Conservation (phyloP, 2,113 vertebrate species). For the Hylia prasina region DNA sequence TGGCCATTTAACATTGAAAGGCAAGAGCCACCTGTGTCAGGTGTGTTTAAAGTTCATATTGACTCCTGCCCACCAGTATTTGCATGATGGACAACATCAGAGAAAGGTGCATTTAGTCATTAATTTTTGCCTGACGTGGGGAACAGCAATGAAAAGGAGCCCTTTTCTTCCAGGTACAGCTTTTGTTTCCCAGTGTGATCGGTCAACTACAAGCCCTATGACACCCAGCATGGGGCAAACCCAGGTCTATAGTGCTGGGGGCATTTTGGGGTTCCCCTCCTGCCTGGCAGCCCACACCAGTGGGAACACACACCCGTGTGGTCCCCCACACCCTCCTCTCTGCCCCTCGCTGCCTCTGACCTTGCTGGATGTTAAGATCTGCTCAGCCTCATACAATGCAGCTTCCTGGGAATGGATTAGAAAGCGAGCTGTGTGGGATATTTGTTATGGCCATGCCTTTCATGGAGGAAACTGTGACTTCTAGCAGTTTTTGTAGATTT, state of each 20-base stretch:
- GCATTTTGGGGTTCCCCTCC: background rate
- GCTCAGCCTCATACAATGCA: background rate
- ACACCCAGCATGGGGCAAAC: background rate
- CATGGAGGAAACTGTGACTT: constrained; percentile 40
- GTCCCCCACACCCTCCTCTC: background rate
- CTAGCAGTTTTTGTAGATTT: constrained; percentile 29
- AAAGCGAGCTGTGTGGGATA: constrained; percentile 25
- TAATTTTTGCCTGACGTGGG: constrained; percentile 51
- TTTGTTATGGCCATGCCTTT: constrained; percentile 48
- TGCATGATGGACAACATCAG: constrained; percentile 44
- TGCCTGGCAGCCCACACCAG: background rate
- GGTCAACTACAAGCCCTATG: constrained; percentile 3
- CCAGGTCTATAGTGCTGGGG: background rate
- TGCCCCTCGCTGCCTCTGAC: background rate
- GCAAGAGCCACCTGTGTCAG: constrained; percentile 63
- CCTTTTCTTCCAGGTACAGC: constrained; percentile 19
- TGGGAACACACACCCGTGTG: fast-evolving
- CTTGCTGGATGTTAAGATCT: background rate
- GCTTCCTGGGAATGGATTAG: constrained; percentile 39
- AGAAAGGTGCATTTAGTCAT: constrained; percentile 43
- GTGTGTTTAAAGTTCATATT: constrained; percentile 71
- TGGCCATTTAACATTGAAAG: constrained; percentile 58
- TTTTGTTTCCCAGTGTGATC: constrained; percentile 63
- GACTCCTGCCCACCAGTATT: constrained; percentile 50
- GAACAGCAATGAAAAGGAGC: constrained; percentile 46